Base-by-base conservation (phyloP, 2,888 invertebrate genomes). In the Parapristionchus giblindavisi region DNA sequence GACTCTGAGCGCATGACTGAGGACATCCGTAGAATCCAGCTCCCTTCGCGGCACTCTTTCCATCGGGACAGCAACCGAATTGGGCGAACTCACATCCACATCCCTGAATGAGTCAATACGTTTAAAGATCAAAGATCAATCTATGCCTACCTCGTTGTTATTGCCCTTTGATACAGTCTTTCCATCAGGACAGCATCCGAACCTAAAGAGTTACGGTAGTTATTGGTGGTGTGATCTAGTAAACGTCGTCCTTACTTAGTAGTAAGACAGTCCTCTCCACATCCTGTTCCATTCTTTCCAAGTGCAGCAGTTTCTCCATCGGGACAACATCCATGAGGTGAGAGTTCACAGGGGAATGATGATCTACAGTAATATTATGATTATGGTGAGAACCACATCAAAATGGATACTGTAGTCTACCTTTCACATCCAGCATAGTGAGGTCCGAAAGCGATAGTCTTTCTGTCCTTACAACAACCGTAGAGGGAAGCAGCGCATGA, bases 281-380 rank as follows among this genome's bases (percentile, higher is more conserved):
- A 88, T 58, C 88, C 96, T 88, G 94, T 93, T 63, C 91, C 90
- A 80, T 92, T 92, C 1, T 92, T 92, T 1, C 96, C 96, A 85
- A 94, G 94, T 3, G 96, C 94, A 0, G 94, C 92, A 0, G 94
- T 94, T 82, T 91, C 89, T 1, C 92, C 92, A 88, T 97, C 96
- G 0, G 92, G 91, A 86, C 97, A 97, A 88, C 97, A 97, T 5
- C 96, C 96, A 88, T 92, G 93, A 0, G 91, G 90, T n/a, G 92
- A 88, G 21, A 80, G 80, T 38, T 87, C 88, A 80, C 91, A 91
- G 52, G 87, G 85, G 84, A 86, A 85, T 24, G 84, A 83, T 3
- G 86, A 85, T 11, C 86, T 78, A 48, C 17, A 77, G 32, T 32
- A 34, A 32, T 66, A 51, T 27, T 5, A n/a, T 48, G 34, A 66